Conservation (phyloP, 2,113 vertebrate species). For the Smithornis capensis region DNA sequence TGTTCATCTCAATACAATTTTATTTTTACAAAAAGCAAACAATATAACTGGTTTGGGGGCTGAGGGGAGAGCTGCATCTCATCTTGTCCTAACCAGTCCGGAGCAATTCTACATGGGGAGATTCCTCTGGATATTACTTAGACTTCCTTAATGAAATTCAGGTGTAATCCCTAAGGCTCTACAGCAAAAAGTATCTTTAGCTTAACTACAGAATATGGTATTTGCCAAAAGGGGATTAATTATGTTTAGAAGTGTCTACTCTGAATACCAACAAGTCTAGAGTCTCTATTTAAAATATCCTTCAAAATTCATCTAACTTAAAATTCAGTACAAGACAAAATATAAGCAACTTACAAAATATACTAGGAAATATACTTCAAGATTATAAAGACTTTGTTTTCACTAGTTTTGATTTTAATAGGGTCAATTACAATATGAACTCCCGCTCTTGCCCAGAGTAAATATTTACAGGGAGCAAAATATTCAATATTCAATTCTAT, state of each 20-base stretch:
- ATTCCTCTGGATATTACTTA: slow-evolving; percentile 71
- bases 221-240: slow-evolving; percentile 78
- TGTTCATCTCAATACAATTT: slow-evolving; percentile 28
- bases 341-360: background rate
- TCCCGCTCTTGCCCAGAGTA: background rate
- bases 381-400: background rate
- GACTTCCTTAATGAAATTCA: slow-evolving; percentile 79
- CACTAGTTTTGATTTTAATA: background rate
- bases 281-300: slow-evolving; percentile 55
- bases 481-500: background rate
- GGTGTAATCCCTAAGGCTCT: slow-evolving; percentile 84
- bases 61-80: background rate
- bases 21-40: slow-evolving; percentile 26
- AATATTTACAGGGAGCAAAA: background rate
- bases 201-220: slow-evolving; percentile 74
- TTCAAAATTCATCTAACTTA: slow-evolving; percentile 5
- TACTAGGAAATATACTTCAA: background rate
- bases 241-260: slow-evolving; percentile 77
- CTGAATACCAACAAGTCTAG: slow-evolving; percentile 72
- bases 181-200: slow-evolving; percentile 69
- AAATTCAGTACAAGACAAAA: background rate
- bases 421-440: background rate
- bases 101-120: slow-evolving; percentile 60
- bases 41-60: slow-evolving; percentile 23
- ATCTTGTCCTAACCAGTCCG: slow-evolving; percentile 74